These are phyloP conservation scores for Dione juno DNA, from an alignment of 2,888 invertebrate genomes.

Conservation along the genomic window DNA sequence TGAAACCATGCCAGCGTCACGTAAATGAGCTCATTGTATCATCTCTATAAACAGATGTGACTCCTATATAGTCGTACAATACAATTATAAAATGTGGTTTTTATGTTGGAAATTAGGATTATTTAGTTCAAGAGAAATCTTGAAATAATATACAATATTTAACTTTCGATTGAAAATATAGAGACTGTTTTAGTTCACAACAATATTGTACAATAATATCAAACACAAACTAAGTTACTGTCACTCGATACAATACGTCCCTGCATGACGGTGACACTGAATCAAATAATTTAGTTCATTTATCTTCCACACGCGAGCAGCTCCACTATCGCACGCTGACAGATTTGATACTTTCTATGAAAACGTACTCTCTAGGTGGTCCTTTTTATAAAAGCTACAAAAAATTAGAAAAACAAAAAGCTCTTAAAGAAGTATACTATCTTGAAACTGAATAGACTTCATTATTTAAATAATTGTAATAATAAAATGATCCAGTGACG, in stretches of 20 bases:
- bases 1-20: not conserved
- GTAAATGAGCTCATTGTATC: not conserved
- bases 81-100: too few relatives aligned
- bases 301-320: constrained; percentile 5
- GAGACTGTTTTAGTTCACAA: too few relatives aligned
- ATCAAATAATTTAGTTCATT: constrained; percentile 5
- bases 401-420: not conserved
- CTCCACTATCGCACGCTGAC: constrained; percentile 4
- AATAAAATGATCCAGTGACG: too few relatives aligned
- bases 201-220: too few relatives aligned
- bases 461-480: not conserved
- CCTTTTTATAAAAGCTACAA: not conserved
- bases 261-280: not conserved
- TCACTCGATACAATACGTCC: too few relatives aligned
- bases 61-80: too few relatives aligned
- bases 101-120: too few relatives aligned
- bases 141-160: too few relatives aligned
- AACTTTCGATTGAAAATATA: too few relatives aligned
- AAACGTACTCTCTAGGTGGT: constrained; percentile 9
- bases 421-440: not conserved
- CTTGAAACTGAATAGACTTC: not conserved
- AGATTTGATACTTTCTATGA: constrained; percentile 21
- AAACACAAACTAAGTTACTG: too few relatives aligned
- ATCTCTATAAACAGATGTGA: too few relatives aligned
- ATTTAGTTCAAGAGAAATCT: too few relatives aligned